Percentiles rank a stretch among this genome's conserved stretches.
phyloP scores from a whole-genome alignment of 2,888 invertebrate species.

The Agonopterix heracliana region DNA sequence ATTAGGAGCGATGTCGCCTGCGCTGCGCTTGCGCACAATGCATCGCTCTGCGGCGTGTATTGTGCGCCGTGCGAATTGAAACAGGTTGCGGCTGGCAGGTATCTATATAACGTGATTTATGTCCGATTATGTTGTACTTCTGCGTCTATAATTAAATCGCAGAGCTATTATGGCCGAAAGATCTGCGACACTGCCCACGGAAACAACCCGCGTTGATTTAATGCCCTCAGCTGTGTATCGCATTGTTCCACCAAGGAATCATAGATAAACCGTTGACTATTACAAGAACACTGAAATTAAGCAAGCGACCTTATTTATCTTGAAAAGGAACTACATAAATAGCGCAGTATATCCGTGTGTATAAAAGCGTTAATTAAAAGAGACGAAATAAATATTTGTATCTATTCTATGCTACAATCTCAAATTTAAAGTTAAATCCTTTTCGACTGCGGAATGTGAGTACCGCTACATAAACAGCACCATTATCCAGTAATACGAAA shows the following conservation, averaged over 20 bases:
- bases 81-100: constrained; percentile 74
- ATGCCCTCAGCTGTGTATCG: constrained; percentile 40
- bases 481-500: constrained; percentile 33
- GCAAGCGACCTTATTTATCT: constrained; percentile 18
- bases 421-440: not conserved
- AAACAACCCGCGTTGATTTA: constrained; percentile 46
- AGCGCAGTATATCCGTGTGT: no score
- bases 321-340: constrained; percentile 2
- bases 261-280: constrained; percentile 24
- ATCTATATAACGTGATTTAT: constrained; percentile 70
- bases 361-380: no score
- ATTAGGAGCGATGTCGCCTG: constrained; percentile 48
- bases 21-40: constrained; percentile 49
- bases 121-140: constrained; percentile 65
- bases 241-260: constrained; percentile 29
- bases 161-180: constrained; percentile 63
- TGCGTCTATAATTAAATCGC: constrained; percentile 67
- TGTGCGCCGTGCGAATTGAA: constrained; percentile 66
- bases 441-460: constrained; percentile 22
- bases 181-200: constrained; percentile 59
- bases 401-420: not conserved
- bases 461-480: constrained; percentile 50
- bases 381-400: no score
- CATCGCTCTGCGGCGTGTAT: constrained; percentile 41
- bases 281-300: constrained; percentile 21